Percentiles rank a stretch among this genome's conserved stretches.
Conservation (phyloP, 2,888 invertebrate genomes). For the Chironomus tentans region DNA sequence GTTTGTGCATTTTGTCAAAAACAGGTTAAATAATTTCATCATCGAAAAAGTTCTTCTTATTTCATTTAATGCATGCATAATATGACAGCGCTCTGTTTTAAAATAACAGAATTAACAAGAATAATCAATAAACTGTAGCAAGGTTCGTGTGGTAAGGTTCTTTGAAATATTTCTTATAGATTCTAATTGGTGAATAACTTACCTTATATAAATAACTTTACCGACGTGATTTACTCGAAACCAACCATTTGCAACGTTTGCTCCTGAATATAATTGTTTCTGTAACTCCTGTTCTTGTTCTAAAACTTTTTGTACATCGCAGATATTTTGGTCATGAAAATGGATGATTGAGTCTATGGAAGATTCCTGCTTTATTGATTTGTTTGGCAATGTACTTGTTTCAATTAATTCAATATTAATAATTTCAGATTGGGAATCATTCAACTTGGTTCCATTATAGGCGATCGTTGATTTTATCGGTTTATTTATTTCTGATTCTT, state of each 20-base stretch:
- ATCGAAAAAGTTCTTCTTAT: too few relatives aligned
- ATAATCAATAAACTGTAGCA: too few relatives aligned
- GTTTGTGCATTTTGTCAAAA: neutral
- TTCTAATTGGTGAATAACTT: too few relatives aligned
- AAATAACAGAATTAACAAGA: too few relatives aligned
- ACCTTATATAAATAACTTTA: conserved; percentile 70
- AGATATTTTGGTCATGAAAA: neutral
- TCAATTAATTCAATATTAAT: neutral
- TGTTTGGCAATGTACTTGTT: neutral
- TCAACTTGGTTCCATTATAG: conserved; percentile 24
- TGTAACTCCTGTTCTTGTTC: conserved; percentile 23
- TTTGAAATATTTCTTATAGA: too few relatives aligned
- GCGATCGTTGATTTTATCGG: neutral
- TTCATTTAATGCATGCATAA: too few relatives aligned
- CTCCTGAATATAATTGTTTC: conserved; percentile 28
- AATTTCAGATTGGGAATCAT: neutral
- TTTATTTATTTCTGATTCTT: neutral
- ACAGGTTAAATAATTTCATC: too few relatives aligned
- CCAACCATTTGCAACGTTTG: conserved; percentile 66
- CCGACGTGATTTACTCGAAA: conserved; percentile 62
- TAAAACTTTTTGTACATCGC: conserved; percentile 21
- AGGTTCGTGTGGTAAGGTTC: too few relatives aligned
- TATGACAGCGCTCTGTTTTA: too few relatives aligned
- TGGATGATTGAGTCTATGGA: neutral
- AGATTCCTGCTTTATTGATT: neutral